Evolutionary conservation across 2,113 vertebrate species (phyloP), one percentile per base, ranked within the genome.

Genomic region (Phalacrocorax pelagicus): DNA sequence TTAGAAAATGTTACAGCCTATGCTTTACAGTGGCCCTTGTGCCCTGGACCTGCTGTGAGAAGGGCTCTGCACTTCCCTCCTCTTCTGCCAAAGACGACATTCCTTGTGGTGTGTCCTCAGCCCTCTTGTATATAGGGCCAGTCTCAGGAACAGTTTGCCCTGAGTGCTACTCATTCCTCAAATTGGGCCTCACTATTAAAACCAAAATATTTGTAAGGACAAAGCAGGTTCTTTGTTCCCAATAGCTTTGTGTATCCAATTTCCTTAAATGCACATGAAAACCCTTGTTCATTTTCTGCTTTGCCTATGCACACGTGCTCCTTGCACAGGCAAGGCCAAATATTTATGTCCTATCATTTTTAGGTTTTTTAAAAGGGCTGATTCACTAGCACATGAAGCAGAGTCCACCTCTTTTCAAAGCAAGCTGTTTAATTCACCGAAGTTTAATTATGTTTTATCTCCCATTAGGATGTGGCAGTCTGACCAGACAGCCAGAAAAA

Each of bases 401-500:
- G 58, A 91, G 57, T 49, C 90, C 67, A 86, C 32, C 63, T 89
- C 85, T 80, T 88, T 71, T 91, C 83, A 85, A 92, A 94, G 67
- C 71, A 88, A 96, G 74, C 75, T 88, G 59, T 88, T 92, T 49
- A 90, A 86, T 54, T 95, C 86, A 74, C 59, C 77, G 77, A 80
- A 0, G 0, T 86, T 88, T 75, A 88, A 96, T 90, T 93, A 92
- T 1, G 0, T 95, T 97, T 96, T 84, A 77, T 73, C 70, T 88
- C 88, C 70, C 74, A 57, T 94, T 79, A 95, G 78, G 79, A 97
- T 69, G 55, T 40, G 78, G n/a, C 92, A 77, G 71, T 57, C 89
- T 86, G 88, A 94, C 34, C 83, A 96, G 83, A 94, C 47, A 92
- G 54, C 40, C 86, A 93, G 38, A 62, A 86, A 86, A 78, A 78